phyloP scores from a whole-genome alignment of 2,797 vertebrate genomes.

The Myripristis jacobus region DNA sequence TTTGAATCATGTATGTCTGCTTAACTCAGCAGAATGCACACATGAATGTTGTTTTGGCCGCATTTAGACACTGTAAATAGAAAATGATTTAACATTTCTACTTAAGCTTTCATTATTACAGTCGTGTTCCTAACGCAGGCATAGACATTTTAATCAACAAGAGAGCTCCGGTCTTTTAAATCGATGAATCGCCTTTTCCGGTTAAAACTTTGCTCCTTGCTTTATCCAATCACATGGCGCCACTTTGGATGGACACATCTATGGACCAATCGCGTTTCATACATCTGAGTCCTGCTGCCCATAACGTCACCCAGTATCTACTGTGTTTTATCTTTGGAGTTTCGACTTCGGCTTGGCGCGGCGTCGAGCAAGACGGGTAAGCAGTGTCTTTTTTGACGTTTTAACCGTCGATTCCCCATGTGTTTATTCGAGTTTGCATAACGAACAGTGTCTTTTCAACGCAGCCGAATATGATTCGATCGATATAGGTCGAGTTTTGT shows the following conservation, averaged over 20 bases:
- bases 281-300: not conserved
- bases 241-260: not conserved
- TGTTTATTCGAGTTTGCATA: accelerated
- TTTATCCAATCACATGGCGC: conserved; percentile 36
- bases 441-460: accelerated
- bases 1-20: no score
- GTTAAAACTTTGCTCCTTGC: not conserved
- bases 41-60: no score
- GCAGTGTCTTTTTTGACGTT: not conserved
- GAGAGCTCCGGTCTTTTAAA: no score
- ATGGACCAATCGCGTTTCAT: conserved; percentile 49
- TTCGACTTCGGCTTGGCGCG: conserved; percentile 37
- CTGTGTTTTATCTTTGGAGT: conserved; percentile 6
- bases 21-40: no score
- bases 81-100: no score
- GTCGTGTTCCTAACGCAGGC: not conserved
- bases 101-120: not conserved
- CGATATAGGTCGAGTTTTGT: accelerated
- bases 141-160: no score
- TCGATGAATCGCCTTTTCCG: not conserved
- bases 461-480: accelerated
- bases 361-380: conserved; percentile 19
- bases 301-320: not conserved
- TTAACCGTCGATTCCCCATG: accelerated
- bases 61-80: no score